These are phyloP conservation scores for Sigmodon hispidus DNA, from an alignment of 2,113 vertebrate genomes.

Conservation along the genomic window DNA sequence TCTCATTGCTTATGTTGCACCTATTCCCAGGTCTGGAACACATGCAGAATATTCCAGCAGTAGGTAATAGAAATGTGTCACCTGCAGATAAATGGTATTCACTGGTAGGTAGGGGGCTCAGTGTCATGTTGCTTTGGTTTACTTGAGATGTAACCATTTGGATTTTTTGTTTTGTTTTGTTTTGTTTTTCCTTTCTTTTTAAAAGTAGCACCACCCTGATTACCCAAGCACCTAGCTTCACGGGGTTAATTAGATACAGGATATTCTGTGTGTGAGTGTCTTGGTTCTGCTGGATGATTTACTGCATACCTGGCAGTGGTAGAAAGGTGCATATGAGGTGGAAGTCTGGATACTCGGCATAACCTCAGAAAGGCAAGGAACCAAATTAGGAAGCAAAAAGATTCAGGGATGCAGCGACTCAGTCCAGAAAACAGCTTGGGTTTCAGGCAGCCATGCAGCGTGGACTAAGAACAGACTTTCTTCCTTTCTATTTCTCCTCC, in stretches of 20 bases:
- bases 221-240: slow-evolving; percentile 42
- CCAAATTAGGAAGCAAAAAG: neutral
- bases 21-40: neutral
- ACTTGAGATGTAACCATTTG: neutral
- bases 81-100: neutral
- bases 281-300: slow-evolving; percentile 43
- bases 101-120: neutral
- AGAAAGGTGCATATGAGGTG: neutral
- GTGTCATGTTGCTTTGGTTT: slow-evolving; percentile 12
- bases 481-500: slow-evolving; percentile 53
- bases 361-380: slow-evolving; percentile 55
- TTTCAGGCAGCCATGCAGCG: slow-evolving; percentile 23
- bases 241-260: slow-evolving; percentile 53
- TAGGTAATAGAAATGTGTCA: neutral
- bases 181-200: slow-evolving; percentile 61
- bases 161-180: slow-evolving; percentile 48
- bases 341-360: neutral
- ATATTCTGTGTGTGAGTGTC: slow-evolving; percentile 56
- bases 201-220: slow-evolving; percentile 45
- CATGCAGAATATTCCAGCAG: slow-evolving; percentile 1
- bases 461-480: slow-evolving; percentile 44
- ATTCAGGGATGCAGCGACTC: neutral
- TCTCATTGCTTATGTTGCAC: neutral
- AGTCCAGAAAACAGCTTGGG: neutral
- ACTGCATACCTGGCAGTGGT: neutral